These are phyloP conservation scores for Drosophila putrida DNA, from an alignment of 2,888 invertebrate genomes.

Conservation along the genomic window DNA sequence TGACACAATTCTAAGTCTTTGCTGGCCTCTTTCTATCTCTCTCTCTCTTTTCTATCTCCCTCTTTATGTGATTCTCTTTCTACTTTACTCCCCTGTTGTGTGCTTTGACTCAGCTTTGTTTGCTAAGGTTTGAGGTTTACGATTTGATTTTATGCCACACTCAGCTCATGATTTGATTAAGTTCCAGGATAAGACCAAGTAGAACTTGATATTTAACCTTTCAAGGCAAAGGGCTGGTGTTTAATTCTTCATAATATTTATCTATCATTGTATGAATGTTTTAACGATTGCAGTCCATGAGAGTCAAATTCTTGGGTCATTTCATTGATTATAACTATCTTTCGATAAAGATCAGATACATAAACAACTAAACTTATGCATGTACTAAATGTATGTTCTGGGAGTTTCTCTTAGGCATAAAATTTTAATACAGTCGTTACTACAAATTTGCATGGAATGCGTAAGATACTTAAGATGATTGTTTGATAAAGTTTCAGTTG, in stretches of 20 bases:
- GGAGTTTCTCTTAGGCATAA: conserved; percentile 6
- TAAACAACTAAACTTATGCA: conserved; percentile 3
- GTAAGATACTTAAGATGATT: conserved; percentile 1
- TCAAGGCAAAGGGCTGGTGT: conserved; percentile 5
- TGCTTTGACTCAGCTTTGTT: conserved; percentile 31
- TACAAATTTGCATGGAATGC: background rate
- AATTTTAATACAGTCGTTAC: background rate
- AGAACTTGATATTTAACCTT: conserved; percentile 23
- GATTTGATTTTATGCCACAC: conserved; percentile 45
- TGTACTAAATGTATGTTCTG: background rate
- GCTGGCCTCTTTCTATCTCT: conserved; percentile 37
- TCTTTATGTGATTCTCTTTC: background rate
- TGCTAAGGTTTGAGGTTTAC: conserved; percentile 46
- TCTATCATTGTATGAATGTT: background rate
- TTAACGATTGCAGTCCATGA: conserved; percentile 9
- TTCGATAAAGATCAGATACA: conserved; percentile 9
- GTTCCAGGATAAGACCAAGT: conserved; percentile 20
- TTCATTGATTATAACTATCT: conserved; percentile 16
- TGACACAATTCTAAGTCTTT: conserved; percentile 73
- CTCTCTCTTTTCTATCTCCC: conserved; percentile 11
- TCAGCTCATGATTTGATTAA: conserved; percentile 46
- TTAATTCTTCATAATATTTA: conserved; percentile 9
- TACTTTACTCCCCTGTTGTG: background rate
- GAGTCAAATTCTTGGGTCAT: conserved; percentile 1
- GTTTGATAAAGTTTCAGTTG: background rate